phyloP scores from a whole-genome alignment of 2,113 vertebrate genomes.

The Euleptes europaea region DNA sequence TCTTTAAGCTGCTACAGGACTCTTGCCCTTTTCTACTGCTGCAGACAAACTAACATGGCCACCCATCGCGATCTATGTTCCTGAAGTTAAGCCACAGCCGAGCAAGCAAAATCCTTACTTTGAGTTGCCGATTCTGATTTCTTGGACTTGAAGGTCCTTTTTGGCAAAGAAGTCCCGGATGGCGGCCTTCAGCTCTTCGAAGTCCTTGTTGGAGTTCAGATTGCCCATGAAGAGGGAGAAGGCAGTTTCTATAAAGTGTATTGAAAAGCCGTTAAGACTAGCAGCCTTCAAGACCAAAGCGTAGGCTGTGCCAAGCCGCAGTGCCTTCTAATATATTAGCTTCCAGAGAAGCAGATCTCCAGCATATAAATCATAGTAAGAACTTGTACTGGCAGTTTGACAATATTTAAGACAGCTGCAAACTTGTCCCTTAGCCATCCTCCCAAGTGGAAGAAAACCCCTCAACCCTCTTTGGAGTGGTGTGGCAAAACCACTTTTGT shows the following conservation, averaged over 20 bases:
- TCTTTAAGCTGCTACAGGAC: too few relatives aligned
- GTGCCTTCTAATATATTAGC: constrained; percentile 73
- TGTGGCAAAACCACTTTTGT: neutral
- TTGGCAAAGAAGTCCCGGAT: constrained; percentile 88
- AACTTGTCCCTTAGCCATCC: neutral
- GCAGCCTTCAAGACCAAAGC: neutral
- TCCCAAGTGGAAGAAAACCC: too few relatives aligned
- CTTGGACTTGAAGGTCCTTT: constrained; percentile 81
- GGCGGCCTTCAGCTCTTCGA: constrained; percentile 84
- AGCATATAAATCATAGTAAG: constrained; percentile 85
- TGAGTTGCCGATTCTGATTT: constrained; percentile 86
- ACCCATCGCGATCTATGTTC: too few relatives aligned
- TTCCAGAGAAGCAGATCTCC: constrained; percentile 73
- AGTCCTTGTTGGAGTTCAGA: constrained; percentile 82
- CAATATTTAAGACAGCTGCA: neutral
- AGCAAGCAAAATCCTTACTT: constrained; percentile 76
- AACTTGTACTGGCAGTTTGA: constrained; percentile 21
- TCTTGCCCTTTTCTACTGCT: too few relatives aligned
- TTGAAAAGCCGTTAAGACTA: rapidly evolving
- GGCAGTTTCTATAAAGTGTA: constrained; percentile 45
- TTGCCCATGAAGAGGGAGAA: constrained; percentile 90
- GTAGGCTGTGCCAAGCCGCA: rapidly evolving
- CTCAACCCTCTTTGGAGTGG: neutral
- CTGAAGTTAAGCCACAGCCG: neutral
- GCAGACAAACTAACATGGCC: too few relatives aligned